Evolutionary conservation across 2,113 vertebrate species (phyloP), one percentile per base, ranked within the genome.

Genomic region (Ptilorrhoa leucosticta): DNA sequence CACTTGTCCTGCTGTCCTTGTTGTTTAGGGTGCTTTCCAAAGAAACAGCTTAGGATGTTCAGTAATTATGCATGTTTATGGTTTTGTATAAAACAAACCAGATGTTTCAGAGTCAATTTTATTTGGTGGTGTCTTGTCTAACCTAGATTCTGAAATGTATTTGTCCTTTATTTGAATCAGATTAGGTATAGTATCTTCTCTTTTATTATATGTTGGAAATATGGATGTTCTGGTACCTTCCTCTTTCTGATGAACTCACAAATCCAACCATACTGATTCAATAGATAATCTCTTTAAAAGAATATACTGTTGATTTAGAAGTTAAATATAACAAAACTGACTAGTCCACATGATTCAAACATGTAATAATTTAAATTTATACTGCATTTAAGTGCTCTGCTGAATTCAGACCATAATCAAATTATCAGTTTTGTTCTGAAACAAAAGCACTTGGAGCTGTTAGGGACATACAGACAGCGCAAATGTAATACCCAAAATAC

Each of bases 1-100:
- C 60, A 76, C 58, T 96, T 83, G 71, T 76, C 87, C 78, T 84
- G 61, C 78, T 94, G 83, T 88, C 91, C 73, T 68, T 81, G 81
- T 45, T 90, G 57, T 82, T 91, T 33, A 93, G 77, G 22, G 44
- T 50, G 66, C 22, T 53, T 90, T 86, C 37, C 68, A 81, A 90
- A 75, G 64, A 83, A 93, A 71, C 28, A 86, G 87, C 47, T 81
- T 83, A 81, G 85, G 31, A 56, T 0, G 0, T 86, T 91, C 48
- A 44, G 33, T 77, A 91, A 93, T 69, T 71, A 68, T 0, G 5
- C 11, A n/a, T 54, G 65, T 75, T 87, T 84, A 91, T 51, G 44
- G 20, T 58, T 87, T 83, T 76, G 16, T 50, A 53, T 45, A 56
- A 97, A 84, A 79, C 28, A 72, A 76, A 87, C 42, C 76, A 95